phyloP scores from a whole-genome alignment of 2,797 vertebrate genomes.

The Notamacropus eugenii region DNA sequence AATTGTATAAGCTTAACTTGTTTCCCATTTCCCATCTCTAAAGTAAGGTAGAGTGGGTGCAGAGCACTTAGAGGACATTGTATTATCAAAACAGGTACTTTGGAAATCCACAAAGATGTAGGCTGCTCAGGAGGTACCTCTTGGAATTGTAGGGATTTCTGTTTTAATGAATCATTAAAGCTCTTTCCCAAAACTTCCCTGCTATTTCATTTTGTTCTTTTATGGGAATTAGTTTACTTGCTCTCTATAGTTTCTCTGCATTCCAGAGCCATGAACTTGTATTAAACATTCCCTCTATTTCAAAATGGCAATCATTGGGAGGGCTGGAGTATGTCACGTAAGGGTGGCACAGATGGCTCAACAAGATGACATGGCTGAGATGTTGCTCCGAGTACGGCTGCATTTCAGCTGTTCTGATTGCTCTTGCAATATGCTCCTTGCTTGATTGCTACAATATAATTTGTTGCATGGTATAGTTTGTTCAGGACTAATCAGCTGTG shows the following conservation, averaged over 20 bases:
- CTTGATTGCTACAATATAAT: slow-evolving; percentile 24
- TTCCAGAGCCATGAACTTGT: neutral
- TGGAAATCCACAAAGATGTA: neutral
- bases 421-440: neutral
- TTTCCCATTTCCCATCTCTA: neutral
- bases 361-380: slow-evolving; percentile 27
- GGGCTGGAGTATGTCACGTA: neutral
- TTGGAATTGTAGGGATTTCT: slow-evolving; percentile 42
- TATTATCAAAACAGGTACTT: neutral
- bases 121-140: slow-evolving; percentile 1
- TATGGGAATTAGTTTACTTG: slow-evolving; percentile 44
- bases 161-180: slow-evolving; percentile 3
- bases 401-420: slow-evolving; percentile 29
- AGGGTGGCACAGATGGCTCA: slow-evolving; percentile 30
- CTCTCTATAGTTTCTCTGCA: neutral
- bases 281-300: neutral
- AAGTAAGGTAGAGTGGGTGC: neutral
- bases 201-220: slow-evolving; percentile 28
- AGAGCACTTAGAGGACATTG: neutral
- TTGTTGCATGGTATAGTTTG: slow-evolving; percentile 60
- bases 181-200: neutral
- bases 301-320: neutral
- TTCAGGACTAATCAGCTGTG: slow-evolving; percentile 39
- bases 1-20: neutral
- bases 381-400: neutral